phyloP scores from a whole-genome alignment of 2,113 vertebrate species.

The Tragelaphus imberbis region DNA sequence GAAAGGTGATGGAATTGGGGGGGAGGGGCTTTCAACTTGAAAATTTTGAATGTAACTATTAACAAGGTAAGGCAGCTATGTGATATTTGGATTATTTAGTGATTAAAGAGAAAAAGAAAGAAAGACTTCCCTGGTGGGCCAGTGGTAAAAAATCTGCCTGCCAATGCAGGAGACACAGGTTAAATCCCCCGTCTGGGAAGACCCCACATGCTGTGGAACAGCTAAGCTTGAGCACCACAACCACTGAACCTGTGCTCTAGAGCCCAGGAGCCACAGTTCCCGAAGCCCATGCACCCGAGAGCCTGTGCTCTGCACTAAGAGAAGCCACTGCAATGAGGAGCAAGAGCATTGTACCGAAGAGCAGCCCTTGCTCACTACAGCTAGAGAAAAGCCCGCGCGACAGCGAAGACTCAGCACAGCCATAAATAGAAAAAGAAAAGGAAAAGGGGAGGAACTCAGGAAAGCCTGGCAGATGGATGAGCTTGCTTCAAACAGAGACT shows the following conservation, averaged over 20 bases:
- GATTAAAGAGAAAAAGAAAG: background rate
- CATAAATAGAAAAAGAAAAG: background rate
- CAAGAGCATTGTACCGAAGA: fast-evolving
- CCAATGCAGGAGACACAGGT: background rate
- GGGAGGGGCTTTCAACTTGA: background rate
- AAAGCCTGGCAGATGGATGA: background rate
- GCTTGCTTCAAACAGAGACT: background rate
- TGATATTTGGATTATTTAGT: background rate
- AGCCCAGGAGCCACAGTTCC: fast-evolving
- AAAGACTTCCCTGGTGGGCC: background rate
- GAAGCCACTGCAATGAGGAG: background rate
- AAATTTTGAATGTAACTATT: background rate
- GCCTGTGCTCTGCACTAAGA: background rate
- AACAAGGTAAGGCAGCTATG: background rate
- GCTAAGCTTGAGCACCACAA: background rate
- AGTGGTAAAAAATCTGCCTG: background rate
- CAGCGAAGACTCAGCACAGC: background rate
- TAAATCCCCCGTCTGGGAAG: background rate
- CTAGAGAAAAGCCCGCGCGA: fast-evolving
- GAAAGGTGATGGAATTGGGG: background rate
- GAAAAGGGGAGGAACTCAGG: background rate
- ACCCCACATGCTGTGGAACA: background rate
- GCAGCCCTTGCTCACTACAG: fast-evolving
- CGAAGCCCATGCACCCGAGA: fast-evolving
- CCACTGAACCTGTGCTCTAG: background rate